Evolutionary conservation across 2,797 vertebrate genomes (phyloP).

Genomic region (Pantherophis vulpinus): DNA sequence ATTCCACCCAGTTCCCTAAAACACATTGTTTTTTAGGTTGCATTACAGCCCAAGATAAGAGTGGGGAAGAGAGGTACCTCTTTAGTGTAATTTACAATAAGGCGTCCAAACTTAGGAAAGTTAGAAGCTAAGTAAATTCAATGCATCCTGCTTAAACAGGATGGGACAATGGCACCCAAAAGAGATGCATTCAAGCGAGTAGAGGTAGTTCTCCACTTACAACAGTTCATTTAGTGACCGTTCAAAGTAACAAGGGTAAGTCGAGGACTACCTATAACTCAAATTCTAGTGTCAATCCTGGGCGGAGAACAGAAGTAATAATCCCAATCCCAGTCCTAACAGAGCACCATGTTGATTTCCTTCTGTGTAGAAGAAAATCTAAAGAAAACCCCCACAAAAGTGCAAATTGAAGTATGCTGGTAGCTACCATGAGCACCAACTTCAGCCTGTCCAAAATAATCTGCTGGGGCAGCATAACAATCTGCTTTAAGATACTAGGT

Average conservation of each 20-base stretch:
- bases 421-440: background rate
- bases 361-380: background rate
- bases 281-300: conserved; percentile 1
- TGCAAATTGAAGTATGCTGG: conserved; percentile 13
- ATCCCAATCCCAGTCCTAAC: background rate
- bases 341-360: conserved; percentile 22
- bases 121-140: background rate
- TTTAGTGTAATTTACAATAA: background rate
- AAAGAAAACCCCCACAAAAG: background rate
- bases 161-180: background rate
- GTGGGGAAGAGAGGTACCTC: background rate
- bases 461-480: background rate
- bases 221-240: too few relatives aligned
- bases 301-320: background rate
- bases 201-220: too few relatives aligned
- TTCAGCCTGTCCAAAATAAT: background rate
- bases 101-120: background rate
- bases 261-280: background rate
- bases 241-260: too few relatives aligned
- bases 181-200: background rate
- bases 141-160: background rate
- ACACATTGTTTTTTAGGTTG: background rate
- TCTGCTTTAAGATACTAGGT: background rate
- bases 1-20: background rate
- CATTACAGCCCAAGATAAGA: background rate